Base-by-base conservation (phyloP, 2,113 vertebrate species). In the Lampris incognitus region DNA sequence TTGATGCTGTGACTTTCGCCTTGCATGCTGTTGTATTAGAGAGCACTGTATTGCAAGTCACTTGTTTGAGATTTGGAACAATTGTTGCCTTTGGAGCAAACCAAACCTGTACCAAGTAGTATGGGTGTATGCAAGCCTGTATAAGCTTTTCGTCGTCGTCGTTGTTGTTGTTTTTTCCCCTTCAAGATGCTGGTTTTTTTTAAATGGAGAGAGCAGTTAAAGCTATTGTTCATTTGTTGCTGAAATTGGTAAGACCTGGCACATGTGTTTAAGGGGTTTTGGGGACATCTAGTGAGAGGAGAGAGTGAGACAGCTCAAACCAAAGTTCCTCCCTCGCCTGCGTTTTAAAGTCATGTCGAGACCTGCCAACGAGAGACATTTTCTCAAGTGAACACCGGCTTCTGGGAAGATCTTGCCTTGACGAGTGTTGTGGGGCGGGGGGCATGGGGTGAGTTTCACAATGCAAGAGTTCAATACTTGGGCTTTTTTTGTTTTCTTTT, bases 371-470 rank as follows among this genome's bases (percentile, higher is more conserved):
- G 95, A 97, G 96, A 97, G 96, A 98, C 95, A 95, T 95, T 92
- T 97, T 96, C 95, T 98, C 97, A 97, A 97, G 96, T 98, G 97
- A 97, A 96, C 95, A 95, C 96, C 97, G 97, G 96, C 97, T 99
- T 98, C 97, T 98, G 96, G 96, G 95, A 95, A 97, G 95, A 93
- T 96, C 98, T 98, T 98, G 98, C 97, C 97, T 98, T 95, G 97
- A 98, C 96, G 74, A 98, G 95, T 96, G 95, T 95, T 94, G 83
- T 89, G 92, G 93, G 94, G 95, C 94, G 76, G 90, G 92, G 94
- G 94, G 92, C 66, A 36, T 24, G 78, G 78, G 67, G 73, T 40
- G 68, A 69, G 79, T 74, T 81, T 66, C 80, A 82, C 78, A 76
- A 92, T 94, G 95, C 94, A 93, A 87, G 81, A 91, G 89, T 72